phyloP scores from a whole-genome alignment of 2,113 vertebrate species.

The Pan paniscus region DNA sequence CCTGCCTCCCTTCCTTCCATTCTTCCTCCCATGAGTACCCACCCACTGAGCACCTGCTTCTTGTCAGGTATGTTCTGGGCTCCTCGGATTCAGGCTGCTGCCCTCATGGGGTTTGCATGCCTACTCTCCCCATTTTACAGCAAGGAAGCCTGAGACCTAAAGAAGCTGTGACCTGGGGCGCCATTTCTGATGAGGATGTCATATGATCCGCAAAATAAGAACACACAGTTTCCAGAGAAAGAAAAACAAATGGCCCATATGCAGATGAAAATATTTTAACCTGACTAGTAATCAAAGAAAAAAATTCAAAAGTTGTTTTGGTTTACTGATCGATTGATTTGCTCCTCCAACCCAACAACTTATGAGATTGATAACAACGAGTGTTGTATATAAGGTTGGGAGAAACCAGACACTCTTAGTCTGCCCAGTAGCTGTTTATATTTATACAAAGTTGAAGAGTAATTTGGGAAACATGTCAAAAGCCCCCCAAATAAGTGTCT shows the following conservation, averaged over 20 bases:
- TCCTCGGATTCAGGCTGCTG: accelerated
- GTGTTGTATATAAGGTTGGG: background rate
- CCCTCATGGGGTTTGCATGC: background rate
- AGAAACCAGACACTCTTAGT: background rate
- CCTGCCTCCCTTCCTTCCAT: background rate
- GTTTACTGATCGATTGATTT: background rate
- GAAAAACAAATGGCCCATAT: background rate
- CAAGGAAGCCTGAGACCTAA: background rate
- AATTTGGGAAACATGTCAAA: background rate
- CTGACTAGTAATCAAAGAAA: background rate
- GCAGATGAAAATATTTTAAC: background rate
- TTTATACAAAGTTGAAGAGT: background rate
- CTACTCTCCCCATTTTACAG: background rate
- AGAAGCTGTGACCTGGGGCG: background rate
- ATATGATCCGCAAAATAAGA: background rate
- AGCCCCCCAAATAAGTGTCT: background rate
- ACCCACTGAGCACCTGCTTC: background rate
- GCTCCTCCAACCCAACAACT: background rate
- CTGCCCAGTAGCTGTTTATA: background rate
- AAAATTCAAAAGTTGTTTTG: background rate
- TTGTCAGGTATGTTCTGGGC: no score
- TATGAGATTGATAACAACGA: background rate
- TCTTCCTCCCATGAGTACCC: background rate
- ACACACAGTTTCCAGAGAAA: background rate
- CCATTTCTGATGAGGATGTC: background rate